Conservation (phyloP, 2,888 invertebrate genomes). For the Poecilus cupreus region DNA sequence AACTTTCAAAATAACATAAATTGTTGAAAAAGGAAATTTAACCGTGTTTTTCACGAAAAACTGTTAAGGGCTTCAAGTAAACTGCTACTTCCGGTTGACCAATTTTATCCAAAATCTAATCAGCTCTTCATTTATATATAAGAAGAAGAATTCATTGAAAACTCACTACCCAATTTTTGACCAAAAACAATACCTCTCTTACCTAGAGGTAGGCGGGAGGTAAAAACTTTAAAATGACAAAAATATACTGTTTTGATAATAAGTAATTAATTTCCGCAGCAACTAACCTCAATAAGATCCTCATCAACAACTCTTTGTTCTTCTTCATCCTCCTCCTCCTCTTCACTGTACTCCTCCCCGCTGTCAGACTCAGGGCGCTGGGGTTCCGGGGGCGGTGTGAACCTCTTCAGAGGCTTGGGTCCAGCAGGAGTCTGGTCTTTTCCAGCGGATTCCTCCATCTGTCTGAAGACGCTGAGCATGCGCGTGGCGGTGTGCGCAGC, state of each 20-base stretch:
- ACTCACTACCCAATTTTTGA: too few species aligned
- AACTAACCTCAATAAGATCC: constrained; percentile 60
- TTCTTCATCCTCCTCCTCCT: constrained; percentile 72
- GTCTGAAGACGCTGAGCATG: constrained; percentile 91
- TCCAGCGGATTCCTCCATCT: constrained; percentile 85
- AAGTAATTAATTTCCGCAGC: too few species aligned
- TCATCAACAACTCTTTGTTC: constrained; percentile 66
- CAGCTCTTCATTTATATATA: background rate
- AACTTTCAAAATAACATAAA: too few species aligned
- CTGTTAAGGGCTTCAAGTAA: too few species aligned
- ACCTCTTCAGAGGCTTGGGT: constrained; percentile 89
- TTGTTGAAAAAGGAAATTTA: too few species aligned
- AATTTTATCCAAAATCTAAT: too few species aligned
- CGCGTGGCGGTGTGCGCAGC: constrained; percentile 83
- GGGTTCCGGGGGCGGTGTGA: constrained; percentile 90
- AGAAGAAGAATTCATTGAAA: background rate
- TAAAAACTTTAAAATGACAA: too few species aligned
- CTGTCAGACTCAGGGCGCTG: constrained; percentile 68
- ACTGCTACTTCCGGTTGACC: too few species aligned
- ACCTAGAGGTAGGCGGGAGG: too few species aligned
- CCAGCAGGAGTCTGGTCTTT: constrained; percentile 74
- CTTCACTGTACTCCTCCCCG: constrained; percentile 71
- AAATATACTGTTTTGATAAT: background rate
- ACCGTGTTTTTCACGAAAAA: too few species aligned
- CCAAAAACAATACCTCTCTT: too few species aligned